Percentiles rank a stretch among this genome's conserved stretches.
phyloP scores from a whole-genome alignment of 2,797 vertebrate genomes.

The Choloepus didactylus region DNA sequence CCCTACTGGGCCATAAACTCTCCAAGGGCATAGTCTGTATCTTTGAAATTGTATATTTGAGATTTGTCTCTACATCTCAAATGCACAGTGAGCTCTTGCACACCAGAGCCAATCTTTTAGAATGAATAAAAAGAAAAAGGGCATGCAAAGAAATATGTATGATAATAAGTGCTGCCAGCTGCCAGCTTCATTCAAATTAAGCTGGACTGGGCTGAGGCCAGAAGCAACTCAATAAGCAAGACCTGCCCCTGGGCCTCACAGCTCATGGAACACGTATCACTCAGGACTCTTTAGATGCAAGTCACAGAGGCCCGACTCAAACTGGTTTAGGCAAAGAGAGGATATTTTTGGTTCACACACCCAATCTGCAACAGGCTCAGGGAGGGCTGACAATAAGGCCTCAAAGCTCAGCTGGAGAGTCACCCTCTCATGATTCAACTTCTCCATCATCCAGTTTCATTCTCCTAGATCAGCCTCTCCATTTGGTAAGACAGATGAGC shows the following conservation, averaged over 20 bases:
- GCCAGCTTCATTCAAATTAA: not conserved
- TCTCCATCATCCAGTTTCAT: not conserved
- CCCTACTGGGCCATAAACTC: not conserved
- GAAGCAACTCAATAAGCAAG: not conserved
- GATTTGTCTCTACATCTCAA: not conserved
- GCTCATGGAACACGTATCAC: not conserved
- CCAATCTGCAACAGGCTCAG: not conserved
- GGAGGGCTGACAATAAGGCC: not conserved
- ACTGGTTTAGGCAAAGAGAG: not conserved
- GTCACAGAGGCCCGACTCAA: not conserved
- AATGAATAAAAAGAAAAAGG: not conserved
- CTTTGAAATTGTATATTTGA: no score
- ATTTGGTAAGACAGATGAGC: not conserved
- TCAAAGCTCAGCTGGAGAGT: not conserved
- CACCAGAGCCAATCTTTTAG: not conserved
- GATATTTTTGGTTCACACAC: not conserved
- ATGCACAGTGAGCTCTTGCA: not conserved
- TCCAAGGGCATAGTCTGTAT: not conserved
- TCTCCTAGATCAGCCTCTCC: not conserved
- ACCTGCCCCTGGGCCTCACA: not conserved
- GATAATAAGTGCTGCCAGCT: not conserved
- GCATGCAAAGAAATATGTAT: not conserved
- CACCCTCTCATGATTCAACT: rapidly evolving
- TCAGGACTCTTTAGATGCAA: not conserved
- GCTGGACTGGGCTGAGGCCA: not conserved